Conservation (phyloP, 2,797 vertebrate genomes). For the Dicrostonyx torquatus region DNA sequence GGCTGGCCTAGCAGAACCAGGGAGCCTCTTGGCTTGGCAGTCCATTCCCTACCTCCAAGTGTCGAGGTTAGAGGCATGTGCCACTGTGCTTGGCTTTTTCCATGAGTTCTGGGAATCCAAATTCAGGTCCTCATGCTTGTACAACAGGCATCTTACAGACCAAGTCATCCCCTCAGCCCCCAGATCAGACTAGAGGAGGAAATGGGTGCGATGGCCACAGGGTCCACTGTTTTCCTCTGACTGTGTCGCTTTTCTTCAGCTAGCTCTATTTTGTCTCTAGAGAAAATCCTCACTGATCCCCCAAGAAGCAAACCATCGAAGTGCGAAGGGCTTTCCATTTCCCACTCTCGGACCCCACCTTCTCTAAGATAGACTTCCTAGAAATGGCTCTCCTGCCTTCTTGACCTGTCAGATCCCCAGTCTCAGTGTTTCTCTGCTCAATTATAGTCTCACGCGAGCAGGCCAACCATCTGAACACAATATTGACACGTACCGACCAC, state of each 20-base stretch:
- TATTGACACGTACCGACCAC: slow-evolving; percentile 74
- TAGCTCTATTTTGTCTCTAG: slow-evolving; percentile 27
- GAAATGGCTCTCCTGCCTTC: background rate
- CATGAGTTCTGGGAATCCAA: background rate
- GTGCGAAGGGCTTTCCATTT: slow-evolving; percentile 33
- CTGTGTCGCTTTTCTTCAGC: background rate
- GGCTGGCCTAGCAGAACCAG: background rate
- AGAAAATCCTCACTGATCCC: background rate
- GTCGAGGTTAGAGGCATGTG: background rate
- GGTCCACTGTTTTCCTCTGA: background rate
- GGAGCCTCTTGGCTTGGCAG: background rate
- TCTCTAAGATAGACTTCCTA: slow-evolving; percentile 23
- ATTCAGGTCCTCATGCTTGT: background rate
- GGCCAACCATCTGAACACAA: background rate
- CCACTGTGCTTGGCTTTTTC: background rate
- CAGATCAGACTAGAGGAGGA: background rate
- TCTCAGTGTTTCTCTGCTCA: background rate
- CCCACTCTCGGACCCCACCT: background rate
- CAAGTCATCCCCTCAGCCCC: background rate
- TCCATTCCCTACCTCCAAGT: background rate
- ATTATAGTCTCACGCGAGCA: background rate
- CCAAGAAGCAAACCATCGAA: slow-evolving; percentile 28
- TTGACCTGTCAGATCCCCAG: background rate
- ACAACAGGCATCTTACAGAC: background rate
- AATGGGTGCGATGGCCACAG: background rate